Base-by-base conservation (phyloP, 2,113 vertebrate genomes). In the Pagrus major region DNA sequence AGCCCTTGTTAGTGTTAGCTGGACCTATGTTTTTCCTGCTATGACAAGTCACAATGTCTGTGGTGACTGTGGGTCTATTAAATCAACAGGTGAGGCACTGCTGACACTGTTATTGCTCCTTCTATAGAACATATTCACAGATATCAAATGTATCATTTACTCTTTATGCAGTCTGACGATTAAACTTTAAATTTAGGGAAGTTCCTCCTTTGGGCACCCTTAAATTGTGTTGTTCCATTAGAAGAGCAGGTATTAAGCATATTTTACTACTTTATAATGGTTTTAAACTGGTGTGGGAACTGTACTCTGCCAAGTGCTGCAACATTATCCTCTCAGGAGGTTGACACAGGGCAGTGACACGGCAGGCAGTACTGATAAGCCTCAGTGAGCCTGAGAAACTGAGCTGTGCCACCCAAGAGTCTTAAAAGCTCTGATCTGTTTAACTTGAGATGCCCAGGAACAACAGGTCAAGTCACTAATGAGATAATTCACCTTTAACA, bases 361-460 rank as follows among this genome's bases (percentile, higher is more conserved):
- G 58, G 59, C 81, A 71, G 60, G 76, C 47, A 65, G 25, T 11
- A 14, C 59, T 37, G 84, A 87, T 90, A 82, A 83, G 66, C 65
- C 51, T 76, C 55, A 42, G n/a, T 41, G 78, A 69, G 46, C 52
- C 72, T 49, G 76, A 76, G 56, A 76, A 84, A 71, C 64, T 55
- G 61, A 89, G 81, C 69, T 47, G 58, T 72, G 81, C 54, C 77
- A 75, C 68, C 49, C 31, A 72, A 49, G 56, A 76, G 56, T 76
- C 78, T 84, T 79, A 78, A 77, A 86, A 71, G 65, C 83, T 70
- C 78, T 78, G 75, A 86, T 84, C 67, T 81, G 64, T 89, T 81
- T 81, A 84, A 91, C 76, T 56, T 49, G 71, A 86, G 74, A 85
- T 25, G 63, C 55, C 44, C 16, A 2, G 33, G 74, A 83, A 83